Percentiles rank a stretch among this genome's conserved stretches.
Conservation (phyloP, 64 coral and sea anemone genomes). For the Cladopsammia gracilis region DNA sequence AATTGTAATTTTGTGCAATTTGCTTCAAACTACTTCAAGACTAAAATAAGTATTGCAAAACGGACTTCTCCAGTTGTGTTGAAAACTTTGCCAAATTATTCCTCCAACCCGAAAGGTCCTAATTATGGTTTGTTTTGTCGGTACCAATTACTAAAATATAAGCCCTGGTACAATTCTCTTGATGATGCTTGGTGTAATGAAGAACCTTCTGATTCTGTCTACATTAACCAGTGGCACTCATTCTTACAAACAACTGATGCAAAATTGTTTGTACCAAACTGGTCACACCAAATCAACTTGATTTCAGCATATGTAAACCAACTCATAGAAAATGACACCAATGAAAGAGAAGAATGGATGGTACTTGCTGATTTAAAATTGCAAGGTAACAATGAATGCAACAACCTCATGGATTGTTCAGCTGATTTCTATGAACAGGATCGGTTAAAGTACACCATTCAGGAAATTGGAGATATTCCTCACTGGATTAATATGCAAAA, state of each 20-base stretch:
- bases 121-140: too few relatives aligned
- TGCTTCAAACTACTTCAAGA: constrained; percentile 24
- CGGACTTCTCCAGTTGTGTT: constrained; percentile 9
- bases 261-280: too few relatives aligned
- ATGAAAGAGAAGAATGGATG: constrained; percentile 67
- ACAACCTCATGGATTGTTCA: constrained; percentile 7
- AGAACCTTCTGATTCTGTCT: constrained; percentile 39
- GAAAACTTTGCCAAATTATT: too few relatives aligned
- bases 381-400: constrained; percentile 15
- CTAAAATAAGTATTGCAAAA: too few relatives aligned
- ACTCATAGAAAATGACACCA: constrained; percentile 19
- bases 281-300: too few relatives aligned
- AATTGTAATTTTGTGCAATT: constrained; percentile 50
- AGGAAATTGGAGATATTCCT: constrained; percentile 73
- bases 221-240: constrained; percentile 51
- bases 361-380: constrained; percentile 45
- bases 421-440: constrained; percentile 46
- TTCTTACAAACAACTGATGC: too few relatives aligned
- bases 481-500: constrained; percentile 68
- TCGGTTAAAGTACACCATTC: constrained; percentile 52
- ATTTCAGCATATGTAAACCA: constrained; percentile 67
- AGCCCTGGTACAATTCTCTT: too few relatives aligned
- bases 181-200: too few relatives aligned
- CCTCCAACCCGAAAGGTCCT: too few relatives aligned
- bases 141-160: too few relatives aligned